phyloP scores from a whole-genome alignment of 2,888 invertebrate species.

The Chorisops tibialis region DNA sequence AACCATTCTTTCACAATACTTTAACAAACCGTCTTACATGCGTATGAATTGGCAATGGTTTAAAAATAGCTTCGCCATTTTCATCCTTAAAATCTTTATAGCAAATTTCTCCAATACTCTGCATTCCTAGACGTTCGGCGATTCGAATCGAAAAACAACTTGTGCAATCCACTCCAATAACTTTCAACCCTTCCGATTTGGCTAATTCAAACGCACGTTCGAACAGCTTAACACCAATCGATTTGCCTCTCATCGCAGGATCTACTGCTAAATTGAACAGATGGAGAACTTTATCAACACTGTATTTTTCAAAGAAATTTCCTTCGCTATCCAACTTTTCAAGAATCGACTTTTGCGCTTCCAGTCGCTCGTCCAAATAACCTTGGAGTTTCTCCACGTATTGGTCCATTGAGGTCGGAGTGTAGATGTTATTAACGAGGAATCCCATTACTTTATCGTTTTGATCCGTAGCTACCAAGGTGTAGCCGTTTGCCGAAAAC shows the following conservation, averaged over 20 bases:
- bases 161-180: slow-evolving; percentile 33
- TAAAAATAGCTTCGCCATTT: slow-evolving; percentile 31
- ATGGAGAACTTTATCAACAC: slow-evolving; percentile 29
- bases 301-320: slow-evolving; percentile 31
- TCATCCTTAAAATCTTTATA: slow-evolving; percentile 32
- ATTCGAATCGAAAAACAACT: slow-evolving; percentile 34
- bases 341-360: slow-evolving; percentile 6
- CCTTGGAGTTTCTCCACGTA: not conserved
- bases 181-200: slow-evolving; percentile 27
- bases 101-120: slow-evolving; percentile 25
- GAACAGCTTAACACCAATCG: slow-evolving; percentile 33
- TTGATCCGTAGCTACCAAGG: slow-evolving; percentile 31
- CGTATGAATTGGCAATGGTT: slow-evolving; percentile 31
- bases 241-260: slow-evolving; percentile 29
- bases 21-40: slow-evolving; percentile 34
- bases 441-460: slow-evolving; percentile 25
- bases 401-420: slow-evolving; percentile 7
- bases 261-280: slow-evolving; percentile 31
- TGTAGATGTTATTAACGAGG: slow-evolving; percentile 17
- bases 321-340: slow-evolving; percentile 26
- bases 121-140: slow-evolving; percentile 32
- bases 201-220: slow-evolving; percentile 29
- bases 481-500: slow-evolving; percentile 23
- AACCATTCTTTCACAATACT: slow-evolving; percentile 2
- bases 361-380: not conserved